A percentile compares a stretch with the other conserved stretches of the same genome.
Conservation (phyloP, 2,113 vertebrate species). For the Suricata suricatta region DNA sequence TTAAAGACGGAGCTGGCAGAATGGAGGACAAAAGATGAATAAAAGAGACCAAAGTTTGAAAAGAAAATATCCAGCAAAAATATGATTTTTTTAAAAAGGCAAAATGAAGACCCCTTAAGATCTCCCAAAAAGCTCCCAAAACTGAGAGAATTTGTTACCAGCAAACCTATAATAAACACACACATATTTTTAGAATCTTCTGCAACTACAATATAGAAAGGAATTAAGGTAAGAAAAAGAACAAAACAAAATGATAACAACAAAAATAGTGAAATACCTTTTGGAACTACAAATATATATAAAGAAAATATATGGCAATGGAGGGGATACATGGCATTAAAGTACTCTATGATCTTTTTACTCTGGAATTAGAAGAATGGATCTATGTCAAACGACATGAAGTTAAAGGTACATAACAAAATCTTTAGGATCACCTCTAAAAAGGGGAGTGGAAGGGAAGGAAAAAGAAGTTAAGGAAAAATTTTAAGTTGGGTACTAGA, state of each 20-base stretch:
- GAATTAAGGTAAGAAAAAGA: not conserved
- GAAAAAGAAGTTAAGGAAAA: not conserved
- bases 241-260: not conserved
- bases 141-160: not conserved
- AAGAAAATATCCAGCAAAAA: not conserved
- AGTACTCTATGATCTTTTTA: not conserved
- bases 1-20: not conserved
- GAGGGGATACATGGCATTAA: not conserved
- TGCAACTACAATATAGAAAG: not conserved
- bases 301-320: not conserved
- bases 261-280: not conserved
- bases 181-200: not conserved
- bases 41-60: not conserved
- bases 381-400: not conserved
- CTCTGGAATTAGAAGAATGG: not conserved
- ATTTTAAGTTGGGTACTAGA: not conserved
- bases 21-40: not conserved
- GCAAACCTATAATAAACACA: not conserved
- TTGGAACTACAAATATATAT: not conserved
- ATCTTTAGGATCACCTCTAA: not conserved
- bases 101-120: not conserved
- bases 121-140: not conserved
- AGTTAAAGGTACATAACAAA: not conserved
- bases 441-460: not conserved
- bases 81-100: not conserved